phyloP scores from a whole-genome alignment of 2,888 invertebrate genomes.

The Lochmaea crataegi region DNA sequence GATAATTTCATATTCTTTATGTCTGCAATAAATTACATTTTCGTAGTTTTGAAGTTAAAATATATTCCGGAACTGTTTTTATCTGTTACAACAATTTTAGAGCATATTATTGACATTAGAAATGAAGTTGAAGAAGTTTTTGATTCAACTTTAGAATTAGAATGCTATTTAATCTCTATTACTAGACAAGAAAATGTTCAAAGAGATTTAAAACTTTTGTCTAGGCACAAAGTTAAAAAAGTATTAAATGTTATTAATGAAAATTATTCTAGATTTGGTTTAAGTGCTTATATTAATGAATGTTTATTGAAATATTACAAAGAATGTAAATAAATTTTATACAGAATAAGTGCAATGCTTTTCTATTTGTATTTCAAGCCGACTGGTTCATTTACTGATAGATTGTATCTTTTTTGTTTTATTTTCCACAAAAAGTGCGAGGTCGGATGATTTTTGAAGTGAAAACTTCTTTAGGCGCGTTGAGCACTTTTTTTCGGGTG shows the following conservation, averaged over 20 bases:
- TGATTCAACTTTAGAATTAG: constrained; percentile 52
- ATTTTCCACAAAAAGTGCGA: not conserved
- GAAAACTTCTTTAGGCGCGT: too few relatives aligned
- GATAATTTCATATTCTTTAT: constrained; percentile 54
- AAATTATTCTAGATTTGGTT: constrained; percentile 42
- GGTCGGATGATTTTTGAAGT: not conserved
- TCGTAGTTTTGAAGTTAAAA: constrained; percentile 47
- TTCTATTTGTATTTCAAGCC: not conserved
- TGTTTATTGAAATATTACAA: constrained; percentile 1
- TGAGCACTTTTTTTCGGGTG: too few relatives aligned
- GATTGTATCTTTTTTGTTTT: too few relatives aligned
- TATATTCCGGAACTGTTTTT: constrained; percentile 50
- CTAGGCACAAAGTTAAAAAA: constrained; percentile 43
- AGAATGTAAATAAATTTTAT: not conserved
- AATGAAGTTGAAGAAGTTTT: constrained; percentile 49
- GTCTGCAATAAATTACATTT: constrained; percentile 53
- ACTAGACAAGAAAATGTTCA: constrained; percentile 44
- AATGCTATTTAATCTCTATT: constrained; percentile 52
- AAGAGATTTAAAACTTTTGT: constrained; percentile 46
- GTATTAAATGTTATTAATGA: constrained; percentile 46
- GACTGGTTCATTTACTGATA: too few relatives aligned
- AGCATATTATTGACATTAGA: constrained; percentile 44
- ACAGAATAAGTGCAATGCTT: not conserved
- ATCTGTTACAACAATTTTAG: constrained; percentile 49
- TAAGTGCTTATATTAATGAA: constrained; percentile 28